A percentile compares a stretch with the other conserved stretches of the same genome.
Evolutionary conservation across 1,140 invertebrate species (phyloP).

Genomic region (Cheumatopsyche charites): DNA sequence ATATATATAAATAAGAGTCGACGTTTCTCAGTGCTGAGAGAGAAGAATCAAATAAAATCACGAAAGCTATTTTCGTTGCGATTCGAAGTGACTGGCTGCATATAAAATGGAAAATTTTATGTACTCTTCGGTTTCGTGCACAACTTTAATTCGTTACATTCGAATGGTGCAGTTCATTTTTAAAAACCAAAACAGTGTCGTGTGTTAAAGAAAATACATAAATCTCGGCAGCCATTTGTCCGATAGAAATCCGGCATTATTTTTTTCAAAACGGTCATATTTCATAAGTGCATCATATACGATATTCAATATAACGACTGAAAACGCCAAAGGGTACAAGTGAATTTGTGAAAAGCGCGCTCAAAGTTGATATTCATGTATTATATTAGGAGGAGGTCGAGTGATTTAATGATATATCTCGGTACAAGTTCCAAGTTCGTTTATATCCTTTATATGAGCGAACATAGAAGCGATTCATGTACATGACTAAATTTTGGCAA

Average conservation of each 20-base stretch:
- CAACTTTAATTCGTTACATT: slow-evolving; percentile 34
- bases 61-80: slow-evolving; percentile 27
- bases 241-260: not conserved
- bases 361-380: too few relatives aligned
- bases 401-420: too few relatives aligned
- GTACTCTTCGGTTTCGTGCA: slow-evolving; percentile 20
- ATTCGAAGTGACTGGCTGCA: slow-evolving; percentile 27
- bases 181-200: slow-evolving; percentile 18
- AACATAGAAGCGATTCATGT: too few relatives aligned
- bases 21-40: not conserved
- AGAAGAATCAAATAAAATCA: slow-evolving; percentile 32
- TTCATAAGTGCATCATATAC: too few relatives aligned
- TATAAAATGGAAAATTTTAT: slow-evolving; percentile 21
- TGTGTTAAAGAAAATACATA: slow-evolving; percentile 15
- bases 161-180: slow-evolving; percentile 30
- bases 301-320: too few relatives aligned
- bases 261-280: too few relatives aligned
- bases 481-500: too few relatives aligned
- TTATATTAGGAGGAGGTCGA: too few relatives aligned
- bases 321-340: too few relatives aligned
- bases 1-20: not conserved
- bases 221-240: not conserved
- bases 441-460: too few relatives aligned
- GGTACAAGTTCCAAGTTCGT: too few relatives aligned
- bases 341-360: too few relatives aligned